phyloP scores from a whole-genome alignment of 2,113 vertebrate species.

The Taurulus bubalis region DNA sequence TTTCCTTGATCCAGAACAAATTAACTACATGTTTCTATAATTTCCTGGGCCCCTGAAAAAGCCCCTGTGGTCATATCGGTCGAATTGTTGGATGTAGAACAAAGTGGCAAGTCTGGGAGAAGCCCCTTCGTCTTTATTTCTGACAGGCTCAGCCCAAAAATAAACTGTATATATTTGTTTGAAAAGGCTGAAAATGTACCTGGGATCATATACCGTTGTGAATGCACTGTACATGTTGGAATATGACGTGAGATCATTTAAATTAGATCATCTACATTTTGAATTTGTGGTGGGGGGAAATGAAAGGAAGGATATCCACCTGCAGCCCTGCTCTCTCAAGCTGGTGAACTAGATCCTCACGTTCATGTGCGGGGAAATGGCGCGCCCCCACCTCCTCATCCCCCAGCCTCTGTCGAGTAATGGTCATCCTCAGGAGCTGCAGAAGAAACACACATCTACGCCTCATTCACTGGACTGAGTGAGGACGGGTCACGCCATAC shows the following conservation, averaged over 20 bases:
- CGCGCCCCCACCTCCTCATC: constrained; percentile 94
- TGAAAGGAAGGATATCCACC: constrained; percentile 70
- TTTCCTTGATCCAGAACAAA: background rate
- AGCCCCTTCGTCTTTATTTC: background rate
- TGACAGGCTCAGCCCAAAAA: background rate
- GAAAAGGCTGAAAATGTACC: background rate
- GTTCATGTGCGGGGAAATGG: constrained; percentile 95
- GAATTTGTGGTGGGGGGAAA: fast-evolving
- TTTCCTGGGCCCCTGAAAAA: background rate
- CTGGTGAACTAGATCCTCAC: constrained; percentile 93
- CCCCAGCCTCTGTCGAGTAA: constrained; percentile 95
- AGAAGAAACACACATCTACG: background rate
- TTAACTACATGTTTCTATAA: background rate
- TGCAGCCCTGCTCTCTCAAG: constrained; percentile 92
- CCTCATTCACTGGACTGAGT: background rate
- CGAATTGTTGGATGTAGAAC: background rate
- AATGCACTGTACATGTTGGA: background rate
- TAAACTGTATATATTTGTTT: background rate
- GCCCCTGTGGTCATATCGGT: background rate
- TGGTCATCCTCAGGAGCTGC: constrained; percentile 97
- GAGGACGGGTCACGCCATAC: background rate
- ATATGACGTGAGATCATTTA: background rate
- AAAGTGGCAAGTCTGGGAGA: background rate
- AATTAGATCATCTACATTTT: background rate
- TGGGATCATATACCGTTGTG: background rate